phyloP scores from a whole-genome alignment of 2,888 invertebrate genomes.

The Callimorpha dominula region DNA sequence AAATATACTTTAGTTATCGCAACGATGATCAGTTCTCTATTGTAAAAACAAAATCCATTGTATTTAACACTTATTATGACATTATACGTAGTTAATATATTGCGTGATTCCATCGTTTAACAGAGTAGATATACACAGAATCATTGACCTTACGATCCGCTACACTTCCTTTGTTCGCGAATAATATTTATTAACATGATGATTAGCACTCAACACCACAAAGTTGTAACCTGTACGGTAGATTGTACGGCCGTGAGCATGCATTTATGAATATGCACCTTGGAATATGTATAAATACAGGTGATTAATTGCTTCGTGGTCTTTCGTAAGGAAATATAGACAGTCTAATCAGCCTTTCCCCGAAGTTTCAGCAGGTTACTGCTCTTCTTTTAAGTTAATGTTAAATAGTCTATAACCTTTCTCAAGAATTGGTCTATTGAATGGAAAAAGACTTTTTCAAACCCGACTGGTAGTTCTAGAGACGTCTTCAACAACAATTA shows the following conservation, averaged over 20 bases:
- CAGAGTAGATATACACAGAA: background rate
- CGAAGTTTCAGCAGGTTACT: too few species aligned
- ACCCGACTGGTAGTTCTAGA: too few species aligned
- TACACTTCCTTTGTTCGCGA: conserved; percentile 7
- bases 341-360: too few species aligned
- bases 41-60: background rate
- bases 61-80: background rate
- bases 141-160: conserved; percentile 9
- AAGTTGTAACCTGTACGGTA: background rate
- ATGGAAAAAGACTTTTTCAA: too few species aligned
- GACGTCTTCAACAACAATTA: too few species aligned
- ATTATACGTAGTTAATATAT: background rate
- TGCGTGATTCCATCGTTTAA: background rate
- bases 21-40: background rate
- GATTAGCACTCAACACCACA: background rate
- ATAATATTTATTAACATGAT: conserved; percentile 10
- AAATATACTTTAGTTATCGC: too few species aligned
- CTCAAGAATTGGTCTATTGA: too few species aligned
- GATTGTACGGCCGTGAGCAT: background rate
- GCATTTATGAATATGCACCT: background rate
- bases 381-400: too few species aligned
- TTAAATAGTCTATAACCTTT: too few species aligned
- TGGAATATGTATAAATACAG: background rate
- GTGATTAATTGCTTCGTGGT: background rate
- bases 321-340: background rate